Evolutionary conservation across 1,140 invertebrate genomes (phyloP), one percentile per base, ranked within the genome.

Genomic region (Wiebesia pumilae): DNA sequence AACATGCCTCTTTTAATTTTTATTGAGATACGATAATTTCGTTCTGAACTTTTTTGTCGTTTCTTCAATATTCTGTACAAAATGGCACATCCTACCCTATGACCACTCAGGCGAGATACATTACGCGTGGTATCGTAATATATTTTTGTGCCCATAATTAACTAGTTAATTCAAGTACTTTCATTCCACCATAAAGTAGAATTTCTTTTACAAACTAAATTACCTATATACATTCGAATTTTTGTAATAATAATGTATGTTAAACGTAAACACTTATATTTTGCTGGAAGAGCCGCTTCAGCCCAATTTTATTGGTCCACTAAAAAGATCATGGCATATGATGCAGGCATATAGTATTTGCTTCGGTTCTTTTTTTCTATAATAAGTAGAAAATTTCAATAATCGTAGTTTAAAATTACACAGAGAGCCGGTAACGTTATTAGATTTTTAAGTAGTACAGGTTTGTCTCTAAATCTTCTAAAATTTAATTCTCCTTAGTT

Each of bases 71-170:
- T 30, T 89, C 89, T 92, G 91, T 92, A 93, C 91, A 93, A 91
- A 91, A 93, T 93, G 93, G 93, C 93, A 93, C 93, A 87, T 93
- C 89, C 92, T 93, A 92, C 90, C 86, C 89, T 92, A 92, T 73
- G 85, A 90, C 33, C 87, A 86, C 81, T 90, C 89, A 90, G 83
- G 87, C 83, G 71, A 85, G 84, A 40, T 73, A 67, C 14, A 71
- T 85, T 85, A 84, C 85, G 78, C 30, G 38, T 81, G 38, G 21
- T 82, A 62, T 62, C 62, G 54, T 81, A 77, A 82, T 62, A 82
- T 54, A 78, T 62, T 84, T 71, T 80, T 73, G 73, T 81, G 78
- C 77, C 65, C 38, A 73, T 77, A 83, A 81, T 79, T 88, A 88
- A 88, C 88, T 83, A 89, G 87, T 86, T 80, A 85, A 89, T 90